These are phyloP conservation scores for Drosophila suboccidentalis DNA, from an alignment of 2,888 invertebrate species.

Conservation along the genomic window DNA sequence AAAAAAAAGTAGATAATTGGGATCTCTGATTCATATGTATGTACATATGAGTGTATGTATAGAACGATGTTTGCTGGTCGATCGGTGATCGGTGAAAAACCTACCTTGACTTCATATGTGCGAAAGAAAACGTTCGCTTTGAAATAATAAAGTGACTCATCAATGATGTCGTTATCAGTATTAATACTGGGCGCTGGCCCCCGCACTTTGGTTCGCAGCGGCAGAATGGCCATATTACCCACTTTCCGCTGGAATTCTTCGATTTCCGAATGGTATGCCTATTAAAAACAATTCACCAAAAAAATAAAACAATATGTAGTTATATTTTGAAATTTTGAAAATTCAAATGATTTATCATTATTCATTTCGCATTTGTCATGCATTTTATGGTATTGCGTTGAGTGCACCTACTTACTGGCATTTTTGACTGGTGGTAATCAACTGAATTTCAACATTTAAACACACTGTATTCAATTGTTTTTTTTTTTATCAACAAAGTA, in stretches of 20 bases:
- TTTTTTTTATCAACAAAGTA: slow-evolving; percentile 27
- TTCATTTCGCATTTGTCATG: slow-evolving; percentile 21
- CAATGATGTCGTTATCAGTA: slow-evolving; percentile 95
- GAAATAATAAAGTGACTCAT: slow-evolving; percentile 98
- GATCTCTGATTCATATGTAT: too few species aligned
- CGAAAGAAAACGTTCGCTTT: slow-evolving; percentile 99
- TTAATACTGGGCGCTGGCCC: slow-evolving; percentile 94
- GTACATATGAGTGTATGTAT: neutral
- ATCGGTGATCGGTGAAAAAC: neutral
- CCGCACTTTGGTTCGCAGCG: slow-evolving; percentile 94
- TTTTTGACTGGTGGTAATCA: slow-evolving; percentile 33
- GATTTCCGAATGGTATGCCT: slow-evolving; percentile 98
- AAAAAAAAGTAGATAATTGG: too few species aligned
- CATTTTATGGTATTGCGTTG: neutral
- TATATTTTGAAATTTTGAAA: neutral
- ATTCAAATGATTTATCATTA: slow-evolving; percentile 6
- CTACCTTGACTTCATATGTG: slow-evolving; percentile 98
- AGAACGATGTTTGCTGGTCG: neutral
- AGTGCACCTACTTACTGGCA: slow-evolving; percentile 49
- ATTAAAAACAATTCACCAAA: neutral
- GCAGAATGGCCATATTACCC: slow-evolving; percentile 97
- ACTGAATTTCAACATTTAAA: slow-evolving; percentile 40
- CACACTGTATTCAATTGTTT: slow-evolving; percentile 25
- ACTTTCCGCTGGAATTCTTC: slow-evolving; percentile 90
- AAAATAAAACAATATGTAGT: neutral